phyloP scores from a whole-genome alignment of 53 echinoderm and acorn worm species.

The Apostichopus leukothele region DNA sequence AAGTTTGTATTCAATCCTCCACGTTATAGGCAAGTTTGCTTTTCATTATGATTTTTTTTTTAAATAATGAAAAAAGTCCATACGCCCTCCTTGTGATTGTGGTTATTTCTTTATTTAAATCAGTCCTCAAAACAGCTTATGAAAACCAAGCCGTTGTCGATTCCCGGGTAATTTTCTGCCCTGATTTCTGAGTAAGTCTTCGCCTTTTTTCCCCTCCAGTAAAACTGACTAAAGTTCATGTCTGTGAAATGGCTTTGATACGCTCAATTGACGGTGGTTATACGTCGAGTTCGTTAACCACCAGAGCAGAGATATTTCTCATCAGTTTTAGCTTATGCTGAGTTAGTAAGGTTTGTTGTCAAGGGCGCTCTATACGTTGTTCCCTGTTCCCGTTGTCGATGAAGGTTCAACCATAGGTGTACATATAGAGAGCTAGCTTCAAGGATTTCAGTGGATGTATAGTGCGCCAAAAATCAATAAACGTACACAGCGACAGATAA shows the following conservation, averaged over 20 bases:
- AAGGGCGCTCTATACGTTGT: slow-evolving; percentile 13
- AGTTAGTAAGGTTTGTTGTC: neutral
- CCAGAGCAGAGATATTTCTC: neutral
- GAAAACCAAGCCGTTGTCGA: neutral
- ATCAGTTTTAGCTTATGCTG: neutral
- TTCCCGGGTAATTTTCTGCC: slow-evolving; percentile 19
- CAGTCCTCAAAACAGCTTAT: no score
- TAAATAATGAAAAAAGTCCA: no score
- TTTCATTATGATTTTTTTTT: no score
- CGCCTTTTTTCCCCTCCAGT: slow-evolving; percentile 15
- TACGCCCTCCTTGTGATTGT: no score
- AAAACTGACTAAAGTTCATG: neutral
- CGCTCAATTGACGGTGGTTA: slow-evolving; percentile 18
- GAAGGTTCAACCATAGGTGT: neutral
- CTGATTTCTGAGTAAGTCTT: slow-evolving; percentile 2
- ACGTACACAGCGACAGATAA: neutral
- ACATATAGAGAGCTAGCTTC: neutral
- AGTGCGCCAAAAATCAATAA: slow-evolving; percentile 28
- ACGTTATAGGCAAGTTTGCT: no score
- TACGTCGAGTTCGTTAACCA: slow-evolving; percentile 35
- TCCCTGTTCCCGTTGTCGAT: neutral
- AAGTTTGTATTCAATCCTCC: no score
- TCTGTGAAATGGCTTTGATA: slow-evolving; percentile 17
- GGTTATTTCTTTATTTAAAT: no score
- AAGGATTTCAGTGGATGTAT: slow-evolving; percentile 14